Evolutionary conservation across 2,797 vertebrate species (phyloP).

Genomic region (Cirrhinus molitorella): DNA sequence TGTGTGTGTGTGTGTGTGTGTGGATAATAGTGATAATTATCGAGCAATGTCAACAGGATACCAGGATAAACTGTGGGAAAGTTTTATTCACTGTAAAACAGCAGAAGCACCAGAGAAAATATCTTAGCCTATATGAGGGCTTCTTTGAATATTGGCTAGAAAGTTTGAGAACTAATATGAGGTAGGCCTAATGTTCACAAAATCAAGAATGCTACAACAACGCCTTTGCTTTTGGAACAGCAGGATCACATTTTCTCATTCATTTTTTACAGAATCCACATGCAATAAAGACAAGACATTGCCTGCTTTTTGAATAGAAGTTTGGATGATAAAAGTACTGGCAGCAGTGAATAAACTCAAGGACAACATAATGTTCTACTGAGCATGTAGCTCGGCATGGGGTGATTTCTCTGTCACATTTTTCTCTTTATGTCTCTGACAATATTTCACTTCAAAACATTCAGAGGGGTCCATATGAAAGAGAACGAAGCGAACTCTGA

Average conservation of each 20-base stretch:
- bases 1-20: neutral
- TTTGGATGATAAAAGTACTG: neutral
- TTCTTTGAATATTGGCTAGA: neutral
- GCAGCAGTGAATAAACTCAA: slow-evolving; percentile 10
- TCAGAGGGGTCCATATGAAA: slow-evolving; percentile 22
- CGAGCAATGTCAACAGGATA: slow-evolving; percentile 33
- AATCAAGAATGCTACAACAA: too few relatives aligned
- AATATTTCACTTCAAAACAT: slow-evolving; percentile 29
- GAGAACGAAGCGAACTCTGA: slow-evolving; percentile 12
- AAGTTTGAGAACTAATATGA: neutral
- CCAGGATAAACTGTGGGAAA: slow-evolving; percentile 11
- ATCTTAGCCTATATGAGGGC: neutral
- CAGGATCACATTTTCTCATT: neutral
- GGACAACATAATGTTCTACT: neutral
- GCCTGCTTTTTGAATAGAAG: neutral
- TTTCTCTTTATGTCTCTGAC: slow-evolving; percentile 21
- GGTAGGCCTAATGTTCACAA: neutral
- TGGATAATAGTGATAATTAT: slow-evolving; percentile 27
- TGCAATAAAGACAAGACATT: neutral
- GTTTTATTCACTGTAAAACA: neutral
- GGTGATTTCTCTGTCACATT: neutral
- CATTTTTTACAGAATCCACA: neutral
- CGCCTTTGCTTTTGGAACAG: neutral
- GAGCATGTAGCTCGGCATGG: neutral
- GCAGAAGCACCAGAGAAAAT: neutral